Evolutionary conservation across 2,888 invertebrate genomes (phyloP).

Genomic region (Polymixis flavicincta): DNA sequence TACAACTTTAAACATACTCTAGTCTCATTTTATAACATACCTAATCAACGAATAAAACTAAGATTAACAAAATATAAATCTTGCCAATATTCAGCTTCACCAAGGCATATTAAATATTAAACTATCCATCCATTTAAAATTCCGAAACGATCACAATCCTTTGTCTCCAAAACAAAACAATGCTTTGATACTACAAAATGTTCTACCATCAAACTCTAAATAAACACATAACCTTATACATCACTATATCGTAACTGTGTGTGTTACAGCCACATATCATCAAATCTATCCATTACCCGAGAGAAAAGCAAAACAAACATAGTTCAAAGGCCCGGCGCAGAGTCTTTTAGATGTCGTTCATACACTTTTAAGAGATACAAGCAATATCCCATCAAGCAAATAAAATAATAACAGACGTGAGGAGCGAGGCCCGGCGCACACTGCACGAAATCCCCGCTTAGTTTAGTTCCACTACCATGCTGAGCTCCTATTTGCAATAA

Average conservation of each 20-base stretch:
- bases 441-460: slow-evolving; percentile 70
- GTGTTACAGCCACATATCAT: slow-evolving; percentile 45
- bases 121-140: too few species aligned
- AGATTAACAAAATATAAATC: background rate
- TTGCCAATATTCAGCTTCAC: background rate
- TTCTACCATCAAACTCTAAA: background rate
- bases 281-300: slow-evolving; percentile 49
- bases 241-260: background rate
- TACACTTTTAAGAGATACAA: slow-evolving; percentile 68
- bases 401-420: slow-evolving; percentile 72
- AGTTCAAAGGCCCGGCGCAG: slow-evolving; percentile 50
- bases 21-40: slow-evolving; percentile 1
- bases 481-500: slow-evolving; percentile 86
- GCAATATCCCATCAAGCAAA: slow-evolving; percentile 76
- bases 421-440: slow-evolving; percentile 62
- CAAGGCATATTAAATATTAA: background rate
- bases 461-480: slow-evolving; percentile 66
- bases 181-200: background rate
- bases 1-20: background rate
- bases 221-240: slow-evolving; percentile 10
- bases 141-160: background rate
- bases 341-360: slow-evolving; percentile 64
- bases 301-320: slow-evolving; percentile 54
- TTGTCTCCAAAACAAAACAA: background rate
- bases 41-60: background rate